Evolutionary conservation across 2,888 invertebrate species (phyloP), one percentile per base, ranked within the genome.

Genomic region (Eurytoma californica): DNA sequence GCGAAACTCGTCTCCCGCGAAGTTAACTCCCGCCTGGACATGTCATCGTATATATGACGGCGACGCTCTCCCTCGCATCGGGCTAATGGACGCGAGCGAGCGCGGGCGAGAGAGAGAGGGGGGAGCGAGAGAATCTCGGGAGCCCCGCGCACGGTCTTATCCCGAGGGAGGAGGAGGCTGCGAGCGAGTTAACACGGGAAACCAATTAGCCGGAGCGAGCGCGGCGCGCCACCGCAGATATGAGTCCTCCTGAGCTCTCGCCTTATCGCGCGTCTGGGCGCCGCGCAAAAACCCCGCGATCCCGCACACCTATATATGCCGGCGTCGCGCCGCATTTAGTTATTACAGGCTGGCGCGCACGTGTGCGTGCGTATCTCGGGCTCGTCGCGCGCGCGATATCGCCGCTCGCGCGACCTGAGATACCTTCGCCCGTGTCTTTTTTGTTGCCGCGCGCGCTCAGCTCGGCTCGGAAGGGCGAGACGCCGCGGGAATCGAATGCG

Each of bases 131-230:
- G 76, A 67, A 53, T 47, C 72, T 63, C 73, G 57, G 53, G 61
- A 20, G 53, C n/a, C 51, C n/a, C 13, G 55, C 53, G 75, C 68
- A 9, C 39, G 39, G 39, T 39, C 86, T 89, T 88, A 88, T 89
- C 89, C 89, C 87, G 81, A 82, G 88, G 86, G 87, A 88, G 88
- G 83, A 83, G 66, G n/a, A 57, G 24, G 39, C 47, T 57, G 69
- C 49, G n/a, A n/a, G 58, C 82, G 81, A 87, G 86, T 86, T 85
- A 82, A 90, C 90, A 90, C 86, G 89, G 89, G 89, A 90, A 90
- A 90, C 88, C 90, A 90, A 90, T 90, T 90, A 90, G 89, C 86
- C 84, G 73, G 60, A 57, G 39, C 39, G 81, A 53, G 55, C 51
- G 80, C 51, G 80, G 61, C 65, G 68, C 80, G 74, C 74, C 77